Conservation (phyloP, 2,113 vertebrate species). For the Sterna hirundo region DNA sequence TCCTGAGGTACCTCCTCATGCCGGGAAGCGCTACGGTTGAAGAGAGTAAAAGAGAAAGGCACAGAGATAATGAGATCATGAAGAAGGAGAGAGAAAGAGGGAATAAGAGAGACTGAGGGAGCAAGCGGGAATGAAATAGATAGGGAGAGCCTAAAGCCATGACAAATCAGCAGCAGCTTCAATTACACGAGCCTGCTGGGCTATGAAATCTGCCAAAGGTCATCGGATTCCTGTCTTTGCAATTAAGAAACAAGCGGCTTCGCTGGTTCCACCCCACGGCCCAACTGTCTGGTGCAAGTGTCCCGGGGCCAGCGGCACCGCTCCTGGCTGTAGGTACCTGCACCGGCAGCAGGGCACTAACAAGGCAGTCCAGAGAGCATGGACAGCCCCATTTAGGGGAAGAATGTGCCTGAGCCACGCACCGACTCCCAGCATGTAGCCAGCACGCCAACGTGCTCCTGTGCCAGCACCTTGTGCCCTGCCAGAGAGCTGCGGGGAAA, state of each 20-base stretch:
- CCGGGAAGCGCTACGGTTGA: neutral
- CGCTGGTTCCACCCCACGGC: neutral
- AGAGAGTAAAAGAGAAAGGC: neutral
- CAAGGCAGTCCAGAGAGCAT: neutral
- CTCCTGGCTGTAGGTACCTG: neutral
- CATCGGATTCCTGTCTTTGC: slow-evolving; percentile 37
- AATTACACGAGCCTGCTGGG: slow-evolving; percentile 53
- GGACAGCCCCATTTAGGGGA: neutral
- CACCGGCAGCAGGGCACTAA: neutral
- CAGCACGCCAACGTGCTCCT: neutral
- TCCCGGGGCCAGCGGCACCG: rapidly evolving
- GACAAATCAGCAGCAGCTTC: slow-evolving; percentile 62
- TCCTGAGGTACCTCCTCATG: neutral
- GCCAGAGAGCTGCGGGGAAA: neutral
- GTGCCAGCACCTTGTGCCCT: neutral
- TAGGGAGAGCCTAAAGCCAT: slow-evolving; percentile 29
- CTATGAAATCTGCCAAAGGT: slow-evolving; percentile 64
- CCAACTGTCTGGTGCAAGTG: neutral
- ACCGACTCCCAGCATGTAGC: neutral
- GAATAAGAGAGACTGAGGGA: slow-evolving; percentile 10
- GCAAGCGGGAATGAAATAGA: neutral
- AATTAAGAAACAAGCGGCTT: slow-evolving; percentile 44
- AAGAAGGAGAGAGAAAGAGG: neutral
- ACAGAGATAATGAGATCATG: neutral
- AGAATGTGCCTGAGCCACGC: neutral